Conservation (phyloP, 2,113 vertebrate genomes). For the Takifugu bimaculatus region DNA sequence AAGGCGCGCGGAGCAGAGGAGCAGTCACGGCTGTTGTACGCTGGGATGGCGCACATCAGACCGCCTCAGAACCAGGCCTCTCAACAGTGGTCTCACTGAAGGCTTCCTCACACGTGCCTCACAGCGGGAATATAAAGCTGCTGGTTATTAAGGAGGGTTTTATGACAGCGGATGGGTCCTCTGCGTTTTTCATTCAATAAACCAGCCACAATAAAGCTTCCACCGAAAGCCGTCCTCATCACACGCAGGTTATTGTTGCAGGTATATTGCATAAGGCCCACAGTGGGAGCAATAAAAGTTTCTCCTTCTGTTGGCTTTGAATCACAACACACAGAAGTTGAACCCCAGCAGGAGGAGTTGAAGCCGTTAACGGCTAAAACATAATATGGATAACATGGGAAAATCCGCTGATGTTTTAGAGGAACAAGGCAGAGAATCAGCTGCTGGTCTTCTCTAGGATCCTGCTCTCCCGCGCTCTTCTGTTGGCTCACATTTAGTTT, state of each 20-base stretch:
- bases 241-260: slow-evolving; percentile 1
- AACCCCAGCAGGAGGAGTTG: background rate
- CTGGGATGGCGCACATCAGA: too few species aligned
- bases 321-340: background rate
- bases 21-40: too few species aligned
- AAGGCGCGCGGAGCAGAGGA: too few species aligned
- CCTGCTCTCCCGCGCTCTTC: too few species aligned
- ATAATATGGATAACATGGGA: too few species aligned
- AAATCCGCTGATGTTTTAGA: too few species aligned
- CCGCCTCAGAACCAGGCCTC: too few species aligned
- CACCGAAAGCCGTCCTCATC: slow-evolving; percentile 12
- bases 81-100: too few species aligned
- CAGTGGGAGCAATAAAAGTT: slow-evolving; percentile 33
- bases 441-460: too few species aligned
- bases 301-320: slow-evolving; percentile 15
- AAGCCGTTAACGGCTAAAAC: too few species aligned
- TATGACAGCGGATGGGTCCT: slow-evolving; percentile 20
- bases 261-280: slow-evolving; percentile 39
- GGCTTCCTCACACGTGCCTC: background rate
- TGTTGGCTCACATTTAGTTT: too few species aligned
- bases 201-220: slow-evolving; percentile 25
- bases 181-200: slow-evolving; percentile 39
- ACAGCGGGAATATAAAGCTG: slow-evolving; percentile 20
- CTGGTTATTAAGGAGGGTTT: slow-evolving; percentile 41
- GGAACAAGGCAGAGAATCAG: too few species aligned